Percentiles rank a stretch among this genome's conserved stretches.
Conservation (phyloP, 2,888 invertebrate genomes). For the Drosophila maculinotata region DNA sequence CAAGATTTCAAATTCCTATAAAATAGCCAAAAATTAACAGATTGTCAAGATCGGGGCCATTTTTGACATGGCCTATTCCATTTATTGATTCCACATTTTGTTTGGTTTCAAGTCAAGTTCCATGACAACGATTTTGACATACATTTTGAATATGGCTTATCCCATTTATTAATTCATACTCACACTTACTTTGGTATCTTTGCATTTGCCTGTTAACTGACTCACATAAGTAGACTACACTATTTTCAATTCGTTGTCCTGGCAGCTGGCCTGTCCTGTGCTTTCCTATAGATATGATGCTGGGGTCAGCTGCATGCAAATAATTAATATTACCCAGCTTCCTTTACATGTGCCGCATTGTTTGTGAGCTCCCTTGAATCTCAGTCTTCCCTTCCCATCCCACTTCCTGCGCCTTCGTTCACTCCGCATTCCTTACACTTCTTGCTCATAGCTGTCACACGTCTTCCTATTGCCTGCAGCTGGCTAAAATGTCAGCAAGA, state of each 20-base stretch:
- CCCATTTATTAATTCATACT: not conserved
- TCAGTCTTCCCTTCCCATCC: conserved; percentile 1
- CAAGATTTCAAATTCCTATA: no score
- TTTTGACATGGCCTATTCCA: no score
- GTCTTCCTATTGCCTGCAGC: conserved; percentile 56
- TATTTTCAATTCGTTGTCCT: conserved; percentile 32
- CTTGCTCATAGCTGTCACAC: conserved; percentile 53
- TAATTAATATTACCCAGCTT: conserved; percentile 58
- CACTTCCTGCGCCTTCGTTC: not conserved
- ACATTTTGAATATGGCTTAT: no score
- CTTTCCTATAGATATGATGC: conserved; percentile 12
- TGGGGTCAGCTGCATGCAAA: conserved; percentile 55
- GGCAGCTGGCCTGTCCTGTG: conserved; percentile 22
- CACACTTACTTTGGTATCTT: conserved; percentile 42
- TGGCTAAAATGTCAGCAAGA: conserved; percentile 20
- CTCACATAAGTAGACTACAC: conserved; percentile 54
- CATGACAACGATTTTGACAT: no score
- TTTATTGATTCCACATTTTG: no score
- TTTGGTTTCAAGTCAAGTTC: no score
- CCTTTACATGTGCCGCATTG: conserved; percentile 36
- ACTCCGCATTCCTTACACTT: conserved; percentile 27
- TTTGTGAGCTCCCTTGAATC: conserved; percentile 22
- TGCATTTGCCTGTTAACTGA: conserved; percentile 41
- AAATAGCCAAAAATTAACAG: no score
- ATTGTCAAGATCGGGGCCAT: no score